phyloP scores from a whole-genome alignment of 1,140 invertebrate genomes.

The Sitobion miscanthi region DNA sequence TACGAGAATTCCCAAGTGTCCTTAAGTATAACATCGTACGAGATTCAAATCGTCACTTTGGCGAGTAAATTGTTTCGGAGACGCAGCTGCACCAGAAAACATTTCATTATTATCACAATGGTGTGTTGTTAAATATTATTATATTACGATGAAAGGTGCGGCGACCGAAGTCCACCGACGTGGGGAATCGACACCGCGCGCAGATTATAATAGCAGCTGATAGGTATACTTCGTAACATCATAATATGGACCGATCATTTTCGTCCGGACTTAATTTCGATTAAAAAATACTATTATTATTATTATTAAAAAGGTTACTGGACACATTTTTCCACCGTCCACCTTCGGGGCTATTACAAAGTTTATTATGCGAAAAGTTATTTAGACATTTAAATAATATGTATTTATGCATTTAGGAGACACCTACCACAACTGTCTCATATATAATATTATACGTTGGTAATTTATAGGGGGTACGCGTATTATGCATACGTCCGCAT shows the following conservation, averaged over 20 bases:
- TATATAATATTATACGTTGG: not conserved
- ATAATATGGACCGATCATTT: not conserved
- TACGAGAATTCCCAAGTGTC: not conserved
- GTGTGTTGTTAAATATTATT: no score
- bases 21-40: not conserved
- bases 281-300: not conserved
- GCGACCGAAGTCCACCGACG: not conserved
- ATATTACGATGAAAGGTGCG: not conserved
- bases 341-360: not conserved
- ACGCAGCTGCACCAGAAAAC: not conserved
- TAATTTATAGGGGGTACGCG: not conserved
- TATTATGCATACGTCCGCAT: not conserved
- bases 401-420: not conserved
- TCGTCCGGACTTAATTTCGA: not conserved
- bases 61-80: not conserved
- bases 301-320: not conserved
- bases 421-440: not conserved
- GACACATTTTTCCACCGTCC: not conserved
- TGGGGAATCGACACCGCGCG: not conserved
- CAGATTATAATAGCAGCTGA: no score
- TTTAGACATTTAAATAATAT: constrained; percentile 12
- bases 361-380: not conserved
- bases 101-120: not conserved
- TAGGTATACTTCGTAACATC: no score
- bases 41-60: not conserved